A percentile compares a stretch with the other conserved stretches of the same genome.
phyloP scores from a whole-genome alignment of 2,888 invertebrate species.

The Heliconius aoede region DNA sequence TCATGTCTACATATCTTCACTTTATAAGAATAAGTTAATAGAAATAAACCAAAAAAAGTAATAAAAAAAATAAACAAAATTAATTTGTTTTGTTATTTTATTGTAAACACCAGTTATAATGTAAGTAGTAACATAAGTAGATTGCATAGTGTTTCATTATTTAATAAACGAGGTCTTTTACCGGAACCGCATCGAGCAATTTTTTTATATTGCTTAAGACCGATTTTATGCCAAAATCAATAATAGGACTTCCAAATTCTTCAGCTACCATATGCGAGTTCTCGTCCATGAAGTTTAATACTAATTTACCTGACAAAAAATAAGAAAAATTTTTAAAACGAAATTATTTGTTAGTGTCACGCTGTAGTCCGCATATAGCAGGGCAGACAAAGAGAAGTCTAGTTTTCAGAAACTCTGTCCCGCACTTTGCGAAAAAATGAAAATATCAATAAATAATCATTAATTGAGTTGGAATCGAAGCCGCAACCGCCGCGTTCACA shows the following conservation, averaged over 20 bases:
- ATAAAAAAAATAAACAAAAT: neutral
- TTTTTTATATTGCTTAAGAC: slow-evolving; percentile 58
- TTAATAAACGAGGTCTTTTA: slow-evolving; percentile 50
- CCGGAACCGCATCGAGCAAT: slow-evolving; percentile 57
- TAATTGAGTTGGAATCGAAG: neutral
- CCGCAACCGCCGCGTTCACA: neutral
- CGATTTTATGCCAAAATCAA: slow-evolving; percentile 59
- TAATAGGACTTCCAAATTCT: slow-evolving; percentile 67
- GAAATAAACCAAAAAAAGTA: no score
- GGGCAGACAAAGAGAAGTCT: no score
- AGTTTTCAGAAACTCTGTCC: no score
- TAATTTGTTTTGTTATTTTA: neutral
- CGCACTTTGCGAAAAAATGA: no score
- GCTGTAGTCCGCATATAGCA: no score
- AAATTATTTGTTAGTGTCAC: no score
- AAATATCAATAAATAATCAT: neutral
- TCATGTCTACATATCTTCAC: no score
- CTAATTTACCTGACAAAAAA: slow-evolving; percentile 56
- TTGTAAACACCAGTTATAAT: neutral
- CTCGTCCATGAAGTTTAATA: slow-evolving; percentile 65
- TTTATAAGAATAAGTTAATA: no score
- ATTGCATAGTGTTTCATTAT: neutral
- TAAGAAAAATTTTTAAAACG: neutral
- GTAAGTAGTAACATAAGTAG: no score
- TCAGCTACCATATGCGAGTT: slow-evolving; percentile 68